Percentiles rank a stretch among this genome's conserved stretches.
phyloP scores from a whole-genome alignment of 2,113 vertebrate species.

The Rana temporaria region DNA sequence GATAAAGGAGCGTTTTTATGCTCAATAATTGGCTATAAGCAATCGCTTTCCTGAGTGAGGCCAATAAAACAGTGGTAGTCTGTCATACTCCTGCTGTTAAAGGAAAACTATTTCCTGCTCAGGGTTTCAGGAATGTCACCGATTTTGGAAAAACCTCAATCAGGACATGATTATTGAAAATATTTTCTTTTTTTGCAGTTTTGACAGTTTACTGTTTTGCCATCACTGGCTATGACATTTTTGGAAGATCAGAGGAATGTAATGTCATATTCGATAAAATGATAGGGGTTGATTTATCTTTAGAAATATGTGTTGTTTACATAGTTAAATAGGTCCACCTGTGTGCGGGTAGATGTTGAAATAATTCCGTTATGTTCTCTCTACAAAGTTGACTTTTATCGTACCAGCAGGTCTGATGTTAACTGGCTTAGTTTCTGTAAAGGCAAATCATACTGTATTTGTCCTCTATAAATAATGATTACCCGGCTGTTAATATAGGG shows the following conservation, averaged over 20 bases:
- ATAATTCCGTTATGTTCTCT: neutral
- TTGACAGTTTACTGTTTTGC: neutral
- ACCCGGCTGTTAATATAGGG: no score
- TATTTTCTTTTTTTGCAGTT: neutral
- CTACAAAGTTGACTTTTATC: neutral
- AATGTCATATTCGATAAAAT: neutral
- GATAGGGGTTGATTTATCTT: neutral
- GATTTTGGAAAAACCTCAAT: neutral
- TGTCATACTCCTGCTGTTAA: neutral
- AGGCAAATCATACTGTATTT: no score
- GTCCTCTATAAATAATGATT: no score
- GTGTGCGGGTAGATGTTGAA: neutral
- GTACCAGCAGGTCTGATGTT: no score
- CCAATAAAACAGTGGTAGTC: neutral
- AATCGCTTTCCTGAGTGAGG: neutral
- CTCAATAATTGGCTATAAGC: neutral
- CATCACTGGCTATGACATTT: neutral
- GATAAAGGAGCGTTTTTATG: no score
- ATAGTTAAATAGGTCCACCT: neutral
- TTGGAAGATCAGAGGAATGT: neutral
- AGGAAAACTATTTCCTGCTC: neutral
- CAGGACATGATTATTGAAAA: slow-evolving; percentile 1
- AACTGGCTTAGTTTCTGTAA: no score
- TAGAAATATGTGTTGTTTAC: neutral
- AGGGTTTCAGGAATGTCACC: neutral